Evolutionary conservation across 2,797 vertebrate species (phyloP).

Genomic region (Cetoscarus ocellatus): DNA sequence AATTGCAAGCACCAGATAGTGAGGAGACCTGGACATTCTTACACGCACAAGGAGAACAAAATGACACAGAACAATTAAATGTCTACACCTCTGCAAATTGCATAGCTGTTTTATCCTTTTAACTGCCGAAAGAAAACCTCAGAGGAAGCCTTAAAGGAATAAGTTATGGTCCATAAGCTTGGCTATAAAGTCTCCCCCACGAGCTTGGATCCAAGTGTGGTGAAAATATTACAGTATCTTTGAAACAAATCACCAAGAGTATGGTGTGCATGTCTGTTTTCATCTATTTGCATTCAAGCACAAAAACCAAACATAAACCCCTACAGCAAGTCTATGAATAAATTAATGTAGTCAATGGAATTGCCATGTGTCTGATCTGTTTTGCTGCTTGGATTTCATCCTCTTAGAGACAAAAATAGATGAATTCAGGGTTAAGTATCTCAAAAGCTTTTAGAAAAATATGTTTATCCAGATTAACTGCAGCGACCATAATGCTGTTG

Average conservation of each 20-base stretch:
- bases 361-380: slow-evolving; percentile 56
- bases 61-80: slow-evolving; percentile 13
- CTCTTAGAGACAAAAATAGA: slow-evolving; percentile 31
- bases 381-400: slow-evolving; percentile 35
- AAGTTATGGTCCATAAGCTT: slow-evolving; percentile 36
- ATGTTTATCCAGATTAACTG: slow-evolving; percentile 45
- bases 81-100: slow-evolving; percentile 19
- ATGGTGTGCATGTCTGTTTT: not conserved
- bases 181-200: slow-evolving; percentile 30
- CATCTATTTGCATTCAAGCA: slow-evolving; percentile 24
- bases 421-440: slow-evolving; percentile 37
- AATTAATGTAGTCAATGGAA: slow-evolving; percentile 50
- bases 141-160: slow-evolving; percentile 28
- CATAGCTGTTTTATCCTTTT: slow-evolving; percentile 16
- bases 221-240: slow-evolving; percentile 34
- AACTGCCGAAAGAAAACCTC: slow-evolving; percentile 26
- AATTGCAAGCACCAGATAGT: not conserved
- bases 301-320: slow-evolving; percentile 42
- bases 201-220: slow-evolving; percentile 5
- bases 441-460: slow-evolving; percentile 31
- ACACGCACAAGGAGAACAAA: not conserved
- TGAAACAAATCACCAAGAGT: slow-evolving; percentile 39
- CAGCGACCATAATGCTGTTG: not conserved
- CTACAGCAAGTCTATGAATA: slow-evolving; percentile 48
- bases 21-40: not conserved